Evolutionary conservation across 2,797 vertebrate species (phyloP).

Genomic region (Echeneis naucrates): DNA sequence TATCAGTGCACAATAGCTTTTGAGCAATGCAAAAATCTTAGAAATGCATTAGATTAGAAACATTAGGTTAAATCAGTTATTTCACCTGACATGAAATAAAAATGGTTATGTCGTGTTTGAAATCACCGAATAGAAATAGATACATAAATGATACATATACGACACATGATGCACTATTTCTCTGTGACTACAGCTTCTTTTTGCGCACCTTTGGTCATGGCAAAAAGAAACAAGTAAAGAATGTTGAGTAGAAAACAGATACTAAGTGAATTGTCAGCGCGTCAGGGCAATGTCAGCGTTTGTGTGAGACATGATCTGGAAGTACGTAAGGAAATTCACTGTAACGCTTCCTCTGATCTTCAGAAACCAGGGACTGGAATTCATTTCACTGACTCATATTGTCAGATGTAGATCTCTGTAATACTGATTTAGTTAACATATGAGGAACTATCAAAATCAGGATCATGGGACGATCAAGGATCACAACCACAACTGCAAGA

Average conservation of each 20-base stretch:
- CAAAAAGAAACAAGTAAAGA: neutral
- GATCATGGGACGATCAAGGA: slow-evolving; percentile 22
- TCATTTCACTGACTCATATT: neutral
- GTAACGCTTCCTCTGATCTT: neutral
- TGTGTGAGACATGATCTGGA: neutral
- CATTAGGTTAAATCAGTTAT: neutral
- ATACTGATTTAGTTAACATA: slow-evolving; percentile 18
- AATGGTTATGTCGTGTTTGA: too few relatives aligned
- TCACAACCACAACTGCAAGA: slow-evolving; percentile 27
- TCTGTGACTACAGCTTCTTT: too few relatives aligned
- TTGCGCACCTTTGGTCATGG: neutral
- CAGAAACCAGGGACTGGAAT: neutral
- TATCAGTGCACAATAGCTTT: slow-evolving; percentile 23
- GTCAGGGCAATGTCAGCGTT: neutral
- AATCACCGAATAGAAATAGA: too few relatives aligned
- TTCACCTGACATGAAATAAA: neutral
- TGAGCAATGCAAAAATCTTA: neutral
- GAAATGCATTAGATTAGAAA: too few relatives aligned
- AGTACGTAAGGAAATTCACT: neutral
- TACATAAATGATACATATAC: too few relatives aligned
- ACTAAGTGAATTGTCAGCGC: too few relatives aligned
- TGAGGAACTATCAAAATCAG: slow-evolving; percentile 7
- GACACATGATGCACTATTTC: too few relatives aligned
- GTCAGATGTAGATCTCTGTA: neutral
- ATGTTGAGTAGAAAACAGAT: neutral